These are phyloP conservation scores for Xyliphius kryptos DNA, from an alignment of 2,113 vertebrate genomes.

Conservation along the genomic window DNA sequence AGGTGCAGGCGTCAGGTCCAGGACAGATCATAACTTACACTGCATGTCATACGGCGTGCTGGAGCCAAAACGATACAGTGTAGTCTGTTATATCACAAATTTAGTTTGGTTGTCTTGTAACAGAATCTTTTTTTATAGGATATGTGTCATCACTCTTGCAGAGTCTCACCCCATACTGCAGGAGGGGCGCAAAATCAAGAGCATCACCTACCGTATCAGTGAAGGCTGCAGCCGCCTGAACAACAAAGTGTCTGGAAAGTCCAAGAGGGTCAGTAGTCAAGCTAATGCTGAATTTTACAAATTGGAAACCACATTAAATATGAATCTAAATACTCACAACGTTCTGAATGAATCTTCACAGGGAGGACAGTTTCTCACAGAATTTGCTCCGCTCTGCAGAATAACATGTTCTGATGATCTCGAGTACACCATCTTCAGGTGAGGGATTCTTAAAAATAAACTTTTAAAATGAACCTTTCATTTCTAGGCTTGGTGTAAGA, in stretches of 20 bases:
- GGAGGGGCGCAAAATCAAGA: slow-evolving; percentile 74
- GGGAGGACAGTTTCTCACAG: slow-evolving; percentile 95
- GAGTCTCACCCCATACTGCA: slow-evolving; percentile 89
- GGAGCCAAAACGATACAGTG: no score
- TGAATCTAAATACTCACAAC: no score
- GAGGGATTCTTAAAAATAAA: slow-evolving; percentile 30
- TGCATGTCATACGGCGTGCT: no score
- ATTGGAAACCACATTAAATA: background rate
- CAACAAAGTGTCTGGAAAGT: slow-evolving; percentile 96
- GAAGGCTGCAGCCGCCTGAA: slow-evolving; percentile 88
- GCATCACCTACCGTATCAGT: slow-evolving; percentile 91
- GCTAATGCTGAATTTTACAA: background rate
- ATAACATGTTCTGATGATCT: slow-evolving; percentile 83
- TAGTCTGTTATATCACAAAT: no score
- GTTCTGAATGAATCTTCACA: slow-evolving; percentile 48
- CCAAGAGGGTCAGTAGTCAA: slow-evolving; percentile 77
- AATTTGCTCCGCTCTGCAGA: slow-evolving; percentile 87
- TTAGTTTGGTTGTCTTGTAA: background rate
- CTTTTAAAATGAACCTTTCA: background rate
- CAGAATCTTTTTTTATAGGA: slow-evolving; percentile 57
- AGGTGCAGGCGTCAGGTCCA: no score
- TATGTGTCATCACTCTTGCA: slow-evolving; percentile 90
- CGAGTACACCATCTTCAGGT: slow-evolving; percentile 93
- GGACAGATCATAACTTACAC: no score
- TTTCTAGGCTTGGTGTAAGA: no score